Evolutionary conservation across 2,888 invertebrate genomes (phyloP).

Genomic region (Drosophila antonietae): DNA sequence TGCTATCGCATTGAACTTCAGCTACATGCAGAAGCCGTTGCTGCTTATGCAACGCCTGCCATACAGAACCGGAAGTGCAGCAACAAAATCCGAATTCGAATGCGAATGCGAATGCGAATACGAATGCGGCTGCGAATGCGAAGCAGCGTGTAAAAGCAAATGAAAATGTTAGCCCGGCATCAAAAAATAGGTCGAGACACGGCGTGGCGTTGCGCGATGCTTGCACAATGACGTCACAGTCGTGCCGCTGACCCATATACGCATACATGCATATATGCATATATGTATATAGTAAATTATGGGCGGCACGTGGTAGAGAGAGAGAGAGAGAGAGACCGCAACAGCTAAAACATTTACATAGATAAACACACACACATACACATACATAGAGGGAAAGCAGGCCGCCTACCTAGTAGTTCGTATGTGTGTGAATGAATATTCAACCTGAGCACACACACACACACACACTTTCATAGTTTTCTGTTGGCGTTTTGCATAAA

Average conservation of each 20-base stretch:
- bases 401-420: slow-evolving; percentile 27
- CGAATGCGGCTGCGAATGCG: slow-evolving; percentile 22
- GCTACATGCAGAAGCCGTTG: slow-evolving; percentile 6
- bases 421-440: slow-evolving; percentile 35
- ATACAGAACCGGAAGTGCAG: slow-evolving; percentile 40
- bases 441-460: slow-evolving; percentile 14
- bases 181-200: slow-evolving; percentile 68
- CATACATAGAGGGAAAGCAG: slow-evolving; percentile 10
- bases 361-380: slow-evolving; percentile 29
- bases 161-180: slow-evolving; percentile 30
- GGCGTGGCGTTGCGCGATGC: slow-evolving; percentile 46
- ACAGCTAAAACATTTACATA: slow-evolving; percentile 51
- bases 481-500: slow-evolving; percentile 55
- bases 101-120: not conserved
- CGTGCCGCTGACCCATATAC: slow-evolving; percentile 74
- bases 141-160: slow-evolving; percentile 18
- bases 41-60: slow-evolving; percentile 59
- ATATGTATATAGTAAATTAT: not conserved
- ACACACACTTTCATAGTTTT: slow-evolving; percentile 10
- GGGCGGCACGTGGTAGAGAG: not conserved
- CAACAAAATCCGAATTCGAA: slow-evolving; percentile 12
- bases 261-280: slow-evolving; percentile 19
- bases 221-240: slow-evolving; percentile 70
- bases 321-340: slow-evolving; percentile 28
- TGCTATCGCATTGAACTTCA: slow-evolving; percentile 71